Conservation (phyloP, 2,888 invertebrate genomes). For the Pollenia angustigena region DNA sequence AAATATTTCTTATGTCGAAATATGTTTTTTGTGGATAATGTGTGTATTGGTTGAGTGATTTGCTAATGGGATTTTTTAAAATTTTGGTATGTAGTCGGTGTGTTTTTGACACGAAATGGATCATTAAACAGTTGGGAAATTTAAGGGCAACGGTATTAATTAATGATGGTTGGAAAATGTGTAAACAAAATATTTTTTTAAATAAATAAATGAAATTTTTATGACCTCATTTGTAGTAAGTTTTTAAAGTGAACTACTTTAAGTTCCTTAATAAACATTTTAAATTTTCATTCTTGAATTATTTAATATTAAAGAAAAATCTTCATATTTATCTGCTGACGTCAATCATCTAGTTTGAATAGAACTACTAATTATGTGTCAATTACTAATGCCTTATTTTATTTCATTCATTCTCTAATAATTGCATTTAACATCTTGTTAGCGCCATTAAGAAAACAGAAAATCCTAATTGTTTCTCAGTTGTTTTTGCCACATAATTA, state of each 20-base stretch:
- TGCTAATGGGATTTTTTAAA: constrained; percentile 20
- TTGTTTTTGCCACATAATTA: constrained; percentile 50
- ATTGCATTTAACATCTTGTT: constrained; percentile 16
- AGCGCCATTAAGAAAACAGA: constrained; percentile 5
- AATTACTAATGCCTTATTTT: constrained; percentile 9
- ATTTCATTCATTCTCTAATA: neutral
- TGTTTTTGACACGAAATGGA: neutral
- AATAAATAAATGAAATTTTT: neutral
- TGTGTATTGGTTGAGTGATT: constrained; percentile 1
- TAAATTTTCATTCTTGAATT: too few species aligned
- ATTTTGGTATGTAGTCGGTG: constrained; percentile 16
- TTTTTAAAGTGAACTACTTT: too few species aligned
- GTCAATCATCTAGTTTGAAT: too few species aligned
- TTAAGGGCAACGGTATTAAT: neutral
- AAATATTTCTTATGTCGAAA: neutral
- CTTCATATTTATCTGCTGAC: too few species aligned
- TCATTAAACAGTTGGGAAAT: neutral
- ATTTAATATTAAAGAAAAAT: too few species aligned
- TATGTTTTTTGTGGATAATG: neutral
- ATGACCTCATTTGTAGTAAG: too few species aligned
- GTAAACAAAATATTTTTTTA: neutral
- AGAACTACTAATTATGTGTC: neutral
- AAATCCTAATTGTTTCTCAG: constrained; percentile 23
- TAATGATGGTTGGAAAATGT: neutral
- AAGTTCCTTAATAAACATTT: too few species aligned